Evolutionary conservation across 2,797 vertebrate genomes (phyloP).

Genomic region (Dryobates pubescens): DNA sequence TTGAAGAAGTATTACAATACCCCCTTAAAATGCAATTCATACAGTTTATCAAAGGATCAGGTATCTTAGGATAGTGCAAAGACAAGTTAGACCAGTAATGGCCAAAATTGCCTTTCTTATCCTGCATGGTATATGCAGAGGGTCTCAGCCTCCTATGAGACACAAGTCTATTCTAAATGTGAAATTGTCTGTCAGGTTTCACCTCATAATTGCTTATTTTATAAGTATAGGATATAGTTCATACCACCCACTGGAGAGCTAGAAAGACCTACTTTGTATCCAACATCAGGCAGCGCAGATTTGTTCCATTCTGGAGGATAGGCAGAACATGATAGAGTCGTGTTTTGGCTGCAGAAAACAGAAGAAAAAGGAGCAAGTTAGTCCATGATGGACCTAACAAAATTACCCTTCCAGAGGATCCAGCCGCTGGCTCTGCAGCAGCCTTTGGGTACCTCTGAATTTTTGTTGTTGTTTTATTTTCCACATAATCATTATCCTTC

Average conservation of each 20-base stretch:
- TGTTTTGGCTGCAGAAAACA: not conserved
- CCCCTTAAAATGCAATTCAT: not conserved
- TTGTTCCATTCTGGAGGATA: slow-evolving; percentile 81
- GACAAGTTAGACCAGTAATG: not conserved
- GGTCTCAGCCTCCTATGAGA: not conserved
- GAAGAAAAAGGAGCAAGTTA: not conserved
- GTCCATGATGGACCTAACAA: not conserved
- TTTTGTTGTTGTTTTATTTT: not conserved
- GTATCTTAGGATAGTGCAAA: not conserved
- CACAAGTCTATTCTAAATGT: not conserved
- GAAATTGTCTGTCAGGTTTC: not conserved
- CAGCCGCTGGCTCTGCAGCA: not conserved
- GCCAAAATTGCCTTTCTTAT: not conserved
- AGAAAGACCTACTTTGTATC: slow-evolving; percentile 79
- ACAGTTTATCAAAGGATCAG: not conserved
- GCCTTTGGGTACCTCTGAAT: not conserved
- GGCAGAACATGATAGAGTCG: not conserved
- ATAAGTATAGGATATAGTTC: not conserved
- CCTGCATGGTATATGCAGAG: rapidly evolving
- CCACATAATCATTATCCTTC: not conserved
- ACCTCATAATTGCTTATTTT: not conserved
- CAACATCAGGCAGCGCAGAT: slow-evolving; percentile 73
- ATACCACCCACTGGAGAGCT: too few relatives aligned
- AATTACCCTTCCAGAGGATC: not conserved
- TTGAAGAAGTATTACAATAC: not conserved